Evolutionary conservation across 2,797 vertebrate species (phyloP).

Genomic region (Intellagama lesueurii): DNA sequence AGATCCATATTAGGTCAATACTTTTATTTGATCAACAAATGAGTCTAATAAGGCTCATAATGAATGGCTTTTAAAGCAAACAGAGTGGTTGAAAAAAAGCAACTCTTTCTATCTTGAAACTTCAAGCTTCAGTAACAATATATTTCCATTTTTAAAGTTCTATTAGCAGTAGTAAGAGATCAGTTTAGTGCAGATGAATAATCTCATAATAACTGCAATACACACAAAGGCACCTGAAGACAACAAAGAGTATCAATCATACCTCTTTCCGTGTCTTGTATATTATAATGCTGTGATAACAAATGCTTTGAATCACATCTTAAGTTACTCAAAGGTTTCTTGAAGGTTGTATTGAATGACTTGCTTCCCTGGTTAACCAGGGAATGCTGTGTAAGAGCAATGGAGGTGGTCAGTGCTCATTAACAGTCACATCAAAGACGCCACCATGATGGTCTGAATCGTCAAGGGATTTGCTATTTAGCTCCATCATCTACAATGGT

Average conservation of each 20-base stretch:
- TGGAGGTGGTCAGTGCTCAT: slow-evolving; percentile 62
- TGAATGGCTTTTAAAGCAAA: neutral
- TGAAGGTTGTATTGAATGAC: slow-evolving; percentile 67
- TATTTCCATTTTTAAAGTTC: neutral
- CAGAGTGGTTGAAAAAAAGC: neutral
- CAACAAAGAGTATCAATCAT: neutral
- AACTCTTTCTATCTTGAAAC: neutral
- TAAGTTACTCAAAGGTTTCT: slow-evolving; percentile 53
- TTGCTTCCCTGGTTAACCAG: slow-evolving; percentile 59
- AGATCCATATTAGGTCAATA: neutral
- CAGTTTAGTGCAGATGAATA: neutral
- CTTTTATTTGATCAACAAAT: neutral
- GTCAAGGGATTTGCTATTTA: neutral
- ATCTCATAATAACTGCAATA: neutral
- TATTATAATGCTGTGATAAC: neutral
- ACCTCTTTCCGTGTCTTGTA: neutral
- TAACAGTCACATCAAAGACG: slow-evolving; percentile 74
- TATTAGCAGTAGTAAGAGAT: neutral
- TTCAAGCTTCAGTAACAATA: neutral
- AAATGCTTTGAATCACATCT: slow-evolving; percentile 25
- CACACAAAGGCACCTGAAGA: neutral
- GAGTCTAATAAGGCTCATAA: neutral
- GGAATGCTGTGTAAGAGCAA: slow-evolving; percentile 28
- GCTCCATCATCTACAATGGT: neutral
- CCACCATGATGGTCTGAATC: slow-evolving; percentile 64